Evolutionary conservation across 2,888 invertebrate species (phyloP).

Genomic region (Hartigia nigra): DNA sequence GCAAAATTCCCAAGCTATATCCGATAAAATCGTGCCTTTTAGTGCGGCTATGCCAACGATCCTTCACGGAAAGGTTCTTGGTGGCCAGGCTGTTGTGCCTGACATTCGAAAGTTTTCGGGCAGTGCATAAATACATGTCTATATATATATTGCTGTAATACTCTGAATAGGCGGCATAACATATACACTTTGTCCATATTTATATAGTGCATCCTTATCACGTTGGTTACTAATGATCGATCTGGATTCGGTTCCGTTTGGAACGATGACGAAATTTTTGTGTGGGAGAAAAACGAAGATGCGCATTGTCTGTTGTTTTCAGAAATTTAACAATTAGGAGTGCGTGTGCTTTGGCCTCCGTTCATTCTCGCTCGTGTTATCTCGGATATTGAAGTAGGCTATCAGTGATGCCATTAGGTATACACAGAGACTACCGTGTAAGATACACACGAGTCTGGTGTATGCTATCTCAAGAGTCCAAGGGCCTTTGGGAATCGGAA

Average conservation of each 20-base stretch:
- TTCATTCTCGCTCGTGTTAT: constrained; percentile 31
- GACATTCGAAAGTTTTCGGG: neutral
- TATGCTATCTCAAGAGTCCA: constrained; percentile 25
- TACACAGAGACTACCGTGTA: constrained; percentile 22
- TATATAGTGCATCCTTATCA: neutral
- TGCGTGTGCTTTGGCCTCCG: neutral
- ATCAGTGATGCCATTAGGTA: constrained; percentile 44
- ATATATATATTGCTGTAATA: neutral
- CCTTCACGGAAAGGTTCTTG: neutral
- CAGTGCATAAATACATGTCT: neutral
- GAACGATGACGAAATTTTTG: neutral
- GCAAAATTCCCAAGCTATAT: neutral
- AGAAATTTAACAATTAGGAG: neutral
- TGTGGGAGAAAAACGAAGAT: neutral
- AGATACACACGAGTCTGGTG: neutral
- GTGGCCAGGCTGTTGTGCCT: neutral
- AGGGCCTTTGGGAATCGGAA: neutral
- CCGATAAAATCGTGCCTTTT: neutral
- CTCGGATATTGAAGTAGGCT: constrained; percentile 44
- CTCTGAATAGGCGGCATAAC: neutral
- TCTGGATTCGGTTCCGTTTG: neutral
- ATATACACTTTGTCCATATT: neutral
- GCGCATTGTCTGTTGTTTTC: neutral
- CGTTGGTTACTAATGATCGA: neutral
- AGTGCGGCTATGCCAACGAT: neutral